Evolutionary conservation across 2,113 vertebrate genomes (phyloP), one percentile per base, ranked within the genome.

Genomic region (Sakesphorus luctuosus): DNA sequence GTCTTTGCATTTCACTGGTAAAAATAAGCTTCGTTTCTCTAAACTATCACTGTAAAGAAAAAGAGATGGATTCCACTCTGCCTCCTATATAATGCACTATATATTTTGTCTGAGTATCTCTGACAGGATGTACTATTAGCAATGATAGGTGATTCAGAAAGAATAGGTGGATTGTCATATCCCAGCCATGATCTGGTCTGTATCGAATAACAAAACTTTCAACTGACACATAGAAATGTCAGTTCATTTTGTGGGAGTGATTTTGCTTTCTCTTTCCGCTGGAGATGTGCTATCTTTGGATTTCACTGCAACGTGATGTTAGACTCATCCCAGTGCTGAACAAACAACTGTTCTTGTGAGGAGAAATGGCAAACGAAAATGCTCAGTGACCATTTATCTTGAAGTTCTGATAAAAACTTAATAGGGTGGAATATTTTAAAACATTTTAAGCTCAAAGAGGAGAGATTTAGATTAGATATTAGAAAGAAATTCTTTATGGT

Each of bases 81-180:
- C 69, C 24, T 80, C 36, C 85, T 84, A 47, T 92, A 75, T 33
- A 95, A 75, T 31, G n/a, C 44, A 75, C 79, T 47, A 13, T 67
- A 52, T 90, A 95, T 96, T 96, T 95, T 93, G 28, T 18, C 90
- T 94, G 83, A 93, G 79, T 74, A 58, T 26, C 52, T 67, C 19
- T 89, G 93, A 88, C 93, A 94, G 79, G 74, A 23, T 81, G 65
- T 76, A 13, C 56, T 94, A 84, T 94, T 96, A 92, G 63, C 43
- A 93, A 86, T 78, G 94, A 88, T 72, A 69, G 10, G 77, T 89
- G 85, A 92, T 68, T 92, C 93, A 90, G 73, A 90, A 78, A 90
- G 86, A 92, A 90, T 50, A 65, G 79, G 68, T 49, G 83, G 56
- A 46, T 87, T 96, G 83, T 92, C 73, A 89, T 44, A 78, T 23